phyloP scores from a whole-genome alignment of 2,888 invertebrate genomes.

The Linyphia triangularis region DNA sequence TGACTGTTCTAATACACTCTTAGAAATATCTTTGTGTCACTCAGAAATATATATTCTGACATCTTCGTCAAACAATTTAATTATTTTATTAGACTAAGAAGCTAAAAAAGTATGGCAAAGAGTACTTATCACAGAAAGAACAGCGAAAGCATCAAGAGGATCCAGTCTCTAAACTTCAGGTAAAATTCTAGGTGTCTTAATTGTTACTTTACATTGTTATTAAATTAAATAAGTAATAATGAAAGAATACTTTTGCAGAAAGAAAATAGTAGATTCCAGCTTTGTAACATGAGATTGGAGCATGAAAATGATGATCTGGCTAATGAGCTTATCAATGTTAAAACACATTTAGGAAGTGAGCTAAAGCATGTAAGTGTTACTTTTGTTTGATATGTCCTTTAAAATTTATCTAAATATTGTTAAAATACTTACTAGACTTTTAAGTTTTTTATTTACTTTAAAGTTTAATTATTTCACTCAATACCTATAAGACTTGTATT shows the following conservation, averaged over 20 bases:
- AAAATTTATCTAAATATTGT: too few species aligned
- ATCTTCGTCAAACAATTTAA: too few species aligned
- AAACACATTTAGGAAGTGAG: conserved; percentile 80
- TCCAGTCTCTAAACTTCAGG: conserved; percentile 81
- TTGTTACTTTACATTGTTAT: too few species aligned
- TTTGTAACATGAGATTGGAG: conserved; percentile 83
- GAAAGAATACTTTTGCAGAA: conserved; percentile 72
- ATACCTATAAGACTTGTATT: too few species aligned
- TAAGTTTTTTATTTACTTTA: too few species aligned
- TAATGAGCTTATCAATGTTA: conserved; percentile 83
- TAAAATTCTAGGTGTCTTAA: too few species aligned
- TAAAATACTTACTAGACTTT: too few species aligned
- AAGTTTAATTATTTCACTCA: too few species aligned
- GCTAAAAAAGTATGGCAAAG: conserved; percentile 95
- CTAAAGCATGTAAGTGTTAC: conserved; percentile 78
- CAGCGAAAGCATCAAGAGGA: conserved; percentile 81
- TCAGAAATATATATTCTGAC: too few species aligned
- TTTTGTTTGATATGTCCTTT: not conserved
- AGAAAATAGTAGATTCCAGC: conserved; percentile 82
- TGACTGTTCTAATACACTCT: too few species aligned
- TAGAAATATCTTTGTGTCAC: too few species aligned
- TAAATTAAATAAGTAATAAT: not conserved
- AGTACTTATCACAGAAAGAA: conserved; percentile 88
- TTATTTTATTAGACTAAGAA: conserved; percentile 82
- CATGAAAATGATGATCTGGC: conserved; percentile 84